Evolutionary conservation across 2,797 vertebrate species (phyloP).

Genomic region (Yasuhikotakia modesta): DNA sequence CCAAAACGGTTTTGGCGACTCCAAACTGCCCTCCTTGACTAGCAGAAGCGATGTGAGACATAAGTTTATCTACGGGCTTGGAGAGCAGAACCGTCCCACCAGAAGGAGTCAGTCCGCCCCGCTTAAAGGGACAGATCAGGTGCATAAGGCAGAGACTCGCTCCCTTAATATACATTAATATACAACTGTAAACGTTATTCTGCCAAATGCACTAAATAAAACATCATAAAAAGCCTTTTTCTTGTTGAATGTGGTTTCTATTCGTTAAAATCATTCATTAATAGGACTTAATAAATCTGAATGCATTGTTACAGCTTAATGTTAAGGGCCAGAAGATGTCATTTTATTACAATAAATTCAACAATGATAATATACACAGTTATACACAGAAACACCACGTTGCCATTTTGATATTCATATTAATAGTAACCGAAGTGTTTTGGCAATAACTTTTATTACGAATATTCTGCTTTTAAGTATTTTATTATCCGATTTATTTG

Average conservation of each 20-base stretch:
- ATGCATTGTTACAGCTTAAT: too few species aligned
- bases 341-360: too few species aligned
- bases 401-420: too few species aligned
- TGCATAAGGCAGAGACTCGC: not conserved
- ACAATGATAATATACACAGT: too few species aligned
- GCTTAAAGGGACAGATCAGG: constrained; percentile 64
- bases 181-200: not conserved
- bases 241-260: not conserved
- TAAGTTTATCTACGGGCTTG: constrained; percentile 82
- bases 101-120: constrained; percentile 63
- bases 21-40: constrained; percentile 4
- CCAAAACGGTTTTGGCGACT: constrained; percentile 5
- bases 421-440: too few species aligned
- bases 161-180: not conserved
- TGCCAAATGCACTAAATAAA: not conserved
- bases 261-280: too few species aligned
- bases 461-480: too few species aligned
- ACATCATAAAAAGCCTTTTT: too few species aligned
- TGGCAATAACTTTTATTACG: too few species aligned
- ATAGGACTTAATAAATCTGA: not conserved
- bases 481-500: too few species aligned
- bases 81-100: constrained; percentile 75
- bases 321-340: too few species aligned
- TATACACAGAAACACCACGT: too few species aligned
- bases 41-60: constrained; percentile 56